These are phyloP conservation scores for Dolichallabes microphthalmus DNA, from an alignment of 2,113 vertebrate species.

Conservation along the genomic window DNA sequence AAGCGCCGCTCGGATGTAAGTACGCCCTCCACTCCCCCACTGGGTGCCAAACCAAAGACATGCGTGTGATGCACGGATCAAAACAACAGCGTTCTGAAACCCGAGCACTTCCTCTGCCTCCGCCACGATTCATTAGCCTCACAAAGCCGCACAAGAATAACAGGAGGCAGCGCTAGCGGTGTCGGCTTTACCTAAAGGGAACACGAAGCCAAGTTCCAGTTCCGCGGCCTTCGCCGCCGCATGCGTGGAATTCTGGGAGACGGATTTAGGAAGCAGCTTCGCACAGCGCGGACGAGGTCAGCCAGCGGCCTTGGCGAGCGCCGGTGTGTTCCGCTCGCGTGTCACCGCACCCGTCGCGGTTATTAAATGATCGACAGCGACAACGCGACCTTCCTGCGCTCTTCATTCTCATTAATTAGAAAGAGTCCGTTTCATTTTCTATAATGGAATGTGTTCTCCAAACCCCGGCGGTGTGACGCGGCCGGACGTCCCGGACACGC, in stretches of 20 bases:
- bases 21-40: background rate
- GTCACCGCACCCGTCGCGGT: background rate
- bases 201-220: constrained; percentile 35
- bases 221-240: background rate
- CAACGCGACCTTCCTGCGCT: background rate
- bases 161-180: background rate
- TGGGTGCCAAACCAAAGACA: background rate
- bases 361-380: background rate
- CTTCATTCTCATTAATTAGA: background rate
- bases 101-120: constrained; percentile 18
- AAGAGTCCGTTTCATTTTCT: background rate
- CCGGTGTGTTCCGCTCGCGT: background rate
- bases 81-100: constrained; percentile 26
- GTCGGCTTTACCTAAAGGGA: constrained; percentile 19
- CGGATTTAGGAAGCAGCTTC: constrained; percentile 33
- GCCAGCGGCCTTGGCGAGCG: background rate
- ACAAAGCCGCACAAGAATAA: constrained; percentile 24
- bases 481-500: background rate
- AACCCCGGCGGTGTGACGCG: too few species aligned
- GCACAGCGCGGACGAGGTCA: background rate
- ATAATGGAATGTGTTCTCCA: background rate
- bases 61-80: constrained; percentile 27
- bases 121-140: constrained; percentile 16
- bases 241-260: constrained; percentile 33
- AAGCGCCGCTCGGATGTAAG: constrained; percentile 4